These are phyloP conservation scores for Nothocercus julius DNA, from an alignment of 2,113 vertebrate genomes.

Conservation along the genomic window DNA sequence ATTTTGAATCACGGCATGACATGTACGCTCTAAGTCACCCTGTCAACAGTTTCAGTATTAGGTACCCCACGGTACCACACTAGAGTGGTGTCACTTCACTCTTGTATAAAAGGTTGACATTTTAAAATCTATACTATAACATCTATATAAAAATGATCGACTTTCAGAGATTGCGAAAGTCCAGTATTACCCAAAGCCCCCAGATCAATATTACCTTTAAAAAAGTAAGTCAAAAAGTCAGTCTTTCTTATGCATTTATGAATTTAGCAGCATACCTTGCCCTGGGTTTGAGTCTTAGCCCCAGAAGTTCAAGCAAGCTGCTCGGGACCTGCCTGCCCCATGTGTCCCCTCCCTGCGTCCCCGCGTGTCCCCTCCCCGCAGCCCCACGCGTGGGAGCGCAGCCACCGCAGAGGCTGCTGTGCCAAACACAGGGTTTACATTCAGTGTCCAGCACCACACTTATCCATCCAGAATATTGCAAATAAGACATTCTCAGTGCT, in stretches of 20 bases:
- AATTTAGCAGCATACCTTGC: background rate
- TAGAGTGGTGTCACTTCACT: background rate
- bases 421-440: background rate
- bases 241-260: accelerated
- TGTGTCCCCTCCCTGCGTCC: no score
- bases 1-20: background rate
- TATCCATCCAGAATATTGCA: background rate
- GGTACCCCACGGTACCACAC: background rate
- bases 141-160: background rate
- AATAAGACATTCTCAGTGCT: background rate
- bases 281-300: background rate
- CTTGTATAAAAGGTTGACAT: background rate
- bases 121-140: background rate
- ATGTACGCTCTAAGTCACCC: background rate
- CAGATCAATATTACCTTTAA: background rate
- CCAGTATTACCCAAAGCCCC: background rate
- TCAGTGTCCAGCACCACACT: accelerated
- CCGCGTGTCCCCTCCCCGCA: background rate
- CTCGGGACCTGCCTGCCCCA: background rate
- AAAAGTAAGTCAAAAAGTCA: accelerated
- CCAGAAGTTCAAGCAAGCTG: background rate
- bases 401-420: background rate
- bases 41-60: background rate
- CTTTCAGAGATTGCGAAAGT: background rate
- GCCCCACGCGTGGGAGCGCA: background rate